Base-by-base conservation (phyloP, 2,113 vertebrate genomes). In the Triplophysa rosa region DNA sequence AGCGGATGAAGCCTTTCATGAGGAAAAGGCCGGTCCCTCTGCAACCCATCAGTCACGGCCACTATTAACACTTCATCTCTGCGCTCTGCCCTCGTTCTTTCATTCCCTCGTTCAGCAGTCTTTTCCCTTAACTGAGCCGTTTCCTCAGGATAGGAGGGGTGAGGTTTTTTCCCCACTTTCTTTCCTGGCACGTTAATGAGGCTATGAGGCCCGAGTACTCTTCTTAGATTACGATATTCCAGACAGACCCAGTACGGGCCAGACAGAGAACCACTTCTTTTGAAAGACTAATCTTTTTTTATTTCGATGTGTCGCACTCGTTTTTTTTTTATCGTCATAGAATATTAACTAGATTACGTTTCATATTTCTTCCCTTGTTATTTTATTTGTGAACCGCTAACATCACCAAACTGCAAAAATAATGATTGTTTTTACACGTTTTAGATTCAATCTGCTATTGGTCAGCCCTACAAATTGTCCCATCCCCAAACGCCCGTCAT, bases 21-120 rank as follows among this genome's bases (percentile, higher is more conserved):
- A 75, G 49, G n/a, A 87, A 84, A 70, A 84, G 84, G 67, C 67
- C 65, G 68, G 72, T 70, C 80, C 78, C 79, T 71, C 79, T 90
- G 82, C 83, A 84, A 86, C 78, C 78, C 78, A 64, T 86, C 82
- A 76, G 83, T 83, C 80, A 82, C 42, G 40, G 66, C 82, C 83
- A 87, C 86, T 85, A 84, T 90, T 90, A 87, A 75, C 87, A 84
- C 88, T 86, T 89, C 80, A 86, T 88, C 84, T 85, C 23, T 75
- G 77, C 70, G 77, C 58, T 58, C 13, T 61, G 61, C 67, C 61
- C 65, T 79, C 0, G 9, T 81, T 71, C 80, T 77, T 2, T 40
- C 29, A 68, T 88, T 82, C 82, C 14, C 69, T 47, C 42, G 16
- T 61, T 56, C 21, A 8, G 33, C 33, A 37, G 67, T 54, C 78